Percentiles rank a stretch among this genome's conserved stretches.
These are phyloP conservation scores for Subanguina moxae DNA, from an alignment of 1,140 invertebrate genomes.

Conservation along the genomic window DNA sequence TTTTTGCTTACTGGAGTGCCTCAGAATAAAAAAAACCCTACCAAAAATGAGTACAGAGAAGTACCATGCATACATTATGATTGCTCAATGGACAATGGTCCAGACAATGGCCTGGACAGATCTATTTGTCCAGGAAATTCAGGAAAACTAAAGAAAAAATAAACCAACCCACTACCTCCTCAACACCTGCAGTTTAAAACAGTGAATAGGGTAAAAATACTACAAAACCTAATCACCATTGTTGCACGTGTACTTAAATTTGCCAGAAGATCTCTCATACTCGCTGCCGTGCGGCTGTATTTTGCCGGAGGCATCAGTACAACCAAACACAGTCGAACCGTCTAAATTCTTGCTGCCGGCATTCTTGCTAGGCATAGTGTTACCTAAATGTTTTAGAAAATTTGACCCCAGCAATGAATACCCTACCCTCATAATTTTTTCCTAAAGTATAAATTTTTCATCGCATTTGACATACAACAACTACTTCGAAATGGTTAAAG, in stretches of 20 bases:
- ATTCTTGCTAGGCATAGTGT: slow-evolving; percentile 11
- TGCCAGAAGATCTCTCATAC: slow-evolving; percentile 44
- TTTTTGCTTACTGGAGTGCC: too few relatives aligned
- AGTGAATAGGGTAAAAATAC: too few relatives aligned
- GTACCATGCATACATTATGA: too few relatives aligned
- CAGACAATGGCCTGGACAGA: background rate
- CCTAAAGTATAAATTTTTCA: too few relatives aligned
- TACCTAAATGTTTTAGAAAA: slow-evolving; percentile 23
- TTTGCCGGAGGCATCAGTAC: slow-evolving; percentile 30
- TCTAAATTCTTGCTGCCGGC: background rate
- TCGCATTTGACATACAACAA: too few relatives aligned
- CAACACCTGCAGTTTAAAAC: background rate
- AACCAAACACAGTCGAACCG: slow-evolving; percentile 9
- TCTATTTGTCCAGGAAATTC: background rate
- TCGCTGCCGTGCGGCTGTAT: slow-evolving; percentile 29
- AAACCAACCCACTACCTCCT: slow-evolving; percentile 37
- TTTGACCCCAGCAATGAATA: too few relatives aligned
- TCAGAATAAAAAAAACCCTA: too few relatives aligned
- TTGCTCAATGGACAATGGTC: too few relatives aligned
- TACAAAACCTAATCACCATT: slow-evolving; percentile 29
- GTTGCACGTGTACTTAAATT: slow-evolving; percentile 44
- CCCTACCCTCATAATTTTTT: too few relatives aligned
- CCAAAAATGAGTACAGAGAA: too few relatives aligned
- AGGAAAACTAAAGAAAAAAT: background rate
- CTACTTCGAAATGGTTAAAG: too few relatives aligned